Evolutionary conservation across 2,888 invertebrate species (phyloP).

Genomic region (Argyra leucocephala): DNA sequence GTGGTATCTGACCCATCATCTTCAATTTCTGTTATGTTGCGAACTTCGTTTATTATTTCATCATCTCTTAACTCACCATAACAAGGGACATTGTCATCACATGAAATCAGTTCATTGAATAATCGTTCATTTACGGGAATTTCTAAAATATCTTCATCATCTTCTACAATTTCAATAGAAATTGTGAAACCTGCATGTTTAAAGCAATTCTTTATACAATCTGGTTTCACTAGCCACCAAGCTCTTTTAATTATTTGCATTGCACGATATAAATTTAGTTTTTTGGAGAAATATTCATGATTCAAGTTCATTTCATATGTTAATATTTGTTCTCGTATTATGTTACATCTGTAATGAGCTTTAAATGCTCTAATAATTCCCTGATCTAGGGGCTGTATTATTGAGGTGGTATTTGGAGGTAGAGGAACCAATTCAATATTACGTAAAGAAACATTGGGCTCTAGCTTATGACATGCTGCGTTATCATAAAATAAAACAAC

Average conservation of each 20-base stretch:
- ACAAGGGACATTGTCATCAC: too few relatives aligned
- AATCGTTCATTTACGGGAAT: too few relatives aligned
- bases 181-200: neutral
- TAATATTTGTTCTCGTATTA: neutral
- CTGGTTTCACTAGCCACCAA: neutral
- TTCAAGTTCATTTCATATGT: neutral
- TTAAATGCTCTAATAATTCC: neutral
- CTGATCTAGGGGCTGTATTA: neutral
- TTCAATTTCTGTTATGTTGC: too few relatives aligned
- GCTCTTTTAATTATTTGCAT: neutral
- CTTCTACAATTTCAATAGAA: too few relatives aligned
- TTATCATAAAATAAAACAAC: neutral
- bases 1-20: too few relatives aligned
- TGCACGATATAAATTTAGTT: neutral
- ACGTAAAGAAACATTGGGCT: neutral
- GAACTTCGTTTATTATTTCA: too few relatives aligned
- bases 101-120: too few relatives aligned
- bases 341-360: neutral
- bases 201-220: neutral
- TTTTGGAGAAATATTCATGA: neutral
- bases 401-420: neutral
- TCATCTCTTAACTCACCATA: too few relatives aligned
- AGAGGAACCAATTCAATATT: neutral
- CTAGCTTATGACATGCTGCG: neutral
- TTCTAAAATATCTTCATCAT: too few relatives aligned